Base-by-base conservation (phyloP, 2,113 vertebrate genomes). In the Laterallus jamaicensis region DNA sequence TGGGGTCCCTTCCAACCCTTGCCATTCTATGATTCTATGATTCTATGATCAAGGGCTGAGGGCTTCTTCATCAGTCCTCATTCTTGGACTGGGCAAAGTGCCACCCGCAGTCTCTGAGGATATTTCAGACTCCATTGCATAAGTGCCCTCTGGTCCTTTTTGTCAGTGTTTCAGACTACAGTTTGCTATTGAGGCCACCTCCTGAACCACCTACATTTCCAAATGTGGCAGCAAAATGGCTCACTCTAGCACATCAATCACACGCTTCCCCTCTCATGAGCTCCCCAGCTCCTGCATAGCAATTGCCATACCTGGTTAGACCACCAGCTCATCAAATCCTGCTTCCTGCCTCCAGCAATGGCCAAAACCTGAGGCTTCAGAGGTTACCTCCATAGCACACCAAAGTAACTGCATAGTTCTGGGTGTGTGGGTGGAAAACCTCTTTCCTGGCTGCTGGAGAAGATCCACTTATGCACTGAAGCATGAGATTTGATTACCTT, bases 401-500 rank as follows among this genome's bases (percentile, higher is more conserved):
- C 31, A 22, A 60, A 54, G 37, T 11, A 75, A 39, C 55, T 31
- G 85, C 73, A 22, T 56, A 2, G 47, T 22, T 77, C 82, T 70
- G 90, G 68, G 49, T 39, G 47, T 16, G 37, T 0, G 4, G 31
- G 54, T 82, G 62, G 80, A 83, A 97, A 92, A 82, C 16, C 49
- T 86, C 83, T 81, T 49, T 60, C 52, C 69, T 5, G 49, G 25
- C 79, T 83, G 82, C 86, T 3, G 1, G 35, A 3, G 26, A 50
- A 94, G 93, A 92, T 96, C 82, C 87, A 87, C 71, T 96, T 91
- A 63, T 70, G 90, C 88, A 0, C 55, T 91, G 96, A 83, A 95
- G 93, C 92, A 66, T 95, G 94, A 97, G 93, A 97, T 97, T 86
- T 94, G 78, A 97, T 97, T 97, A 95, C 87, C 71, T 91, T 95